phyloP scores from a whole-genome alignment of 92 coral and sea anemone species.

The Umimayanthus chanpuru region DNA sequence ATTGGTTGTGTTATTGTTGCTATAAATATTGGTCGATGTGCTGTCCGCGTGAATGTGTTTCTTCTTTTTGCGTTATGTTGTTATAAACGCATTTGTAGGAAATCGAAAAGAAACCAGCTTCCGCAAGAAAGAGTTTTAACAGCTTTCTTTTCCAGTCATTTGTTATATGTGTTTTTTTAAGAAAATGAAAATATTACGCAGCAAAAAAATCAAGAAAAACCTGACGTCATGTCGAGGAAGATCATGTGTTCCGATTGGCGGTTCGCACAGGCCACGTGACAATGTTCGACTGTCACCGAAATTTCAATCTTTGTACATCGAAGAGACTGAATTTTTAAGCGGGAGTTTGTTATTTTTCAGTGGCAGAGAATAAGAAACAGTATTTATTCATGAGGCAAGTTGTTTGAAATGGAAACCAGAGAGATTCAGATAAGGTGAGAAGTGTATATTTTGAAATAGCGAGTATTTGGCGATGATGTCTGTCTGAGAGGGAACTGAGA shows the following conservation, averaged over 20 bases:
- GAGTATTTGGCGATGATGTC: not conserved
- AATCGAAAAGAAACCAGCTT: no score
- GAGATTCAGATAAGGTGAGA: not conserved
- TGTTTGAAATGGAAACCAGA: not conserved
- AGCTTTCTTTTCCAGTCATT: not conserved
- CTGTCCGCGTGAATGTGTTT: no score
- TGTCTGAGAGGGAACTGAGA: not conserved
- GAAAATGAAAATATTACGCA: no score
- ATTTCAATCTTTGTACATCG: no score
- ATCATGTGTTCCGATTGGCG: conserved; percentile 4
- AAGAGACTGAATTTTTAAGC: no score
- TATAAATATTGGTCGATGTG: no score
- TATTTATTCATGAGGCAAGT: not conserved
- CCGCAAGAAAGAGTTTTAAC: no score
- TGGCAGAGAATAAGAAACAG: not conserved
- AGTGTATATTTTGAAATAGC: not conserved
- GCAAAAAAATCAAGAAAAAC: not conserved
- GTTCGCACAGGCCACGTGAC: not conserved
- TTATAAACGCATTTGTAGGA: no score
- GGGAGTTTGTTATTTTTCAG: not conserved
- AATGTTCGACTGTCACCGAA: conserved; percentile 6
- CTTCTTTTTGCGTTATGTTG: no score
- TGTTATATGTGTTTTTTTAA: not conserved
- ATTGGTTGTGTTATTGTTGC: no score
- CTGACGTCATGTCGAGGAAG: not conserved